Evolutionary conservation across 2,888 invertebrate species (phyloP).

Genomic region (Drosophila macrospina): DNA sequence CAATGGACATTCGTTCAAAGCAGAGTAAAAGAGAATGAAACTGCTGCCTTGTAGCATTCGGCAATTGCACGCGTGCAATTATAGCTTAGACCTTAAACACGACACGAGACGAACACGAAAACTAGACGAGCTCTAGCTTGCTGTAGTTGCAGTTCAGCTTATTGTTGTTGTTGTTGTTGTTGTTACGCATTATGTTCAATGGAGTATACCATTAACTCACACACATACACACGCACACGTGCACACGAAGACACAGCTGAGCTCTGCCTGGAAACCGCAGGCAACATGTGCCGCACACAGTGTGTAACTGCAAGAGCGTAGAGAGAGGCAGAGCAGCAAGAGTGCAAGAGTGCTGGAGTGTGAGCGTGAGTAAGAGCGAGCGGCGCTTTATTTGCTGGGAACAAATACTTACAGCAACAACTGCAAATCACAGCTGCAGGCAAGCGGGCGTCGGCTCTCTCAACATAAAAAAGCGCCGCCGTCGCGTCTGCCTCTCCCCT

Average conservation of each 20-base stretch:
- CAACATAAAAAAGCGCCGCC: conserved; percentile 60
- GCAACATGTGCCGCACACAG: conserved; percentile 55
- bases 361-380: conserved; percentile 17
- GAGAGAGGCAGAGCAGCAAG: not conserved
- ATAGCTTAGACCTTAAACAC: conserved; percentile 5
- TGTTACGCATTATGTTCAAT: conserved; percentile 48
- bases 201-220: conserved; percentile 55
- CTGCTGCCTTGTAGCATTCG: conserved; percentile 45
- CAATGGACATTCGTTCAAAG: conserved; percentile 56
- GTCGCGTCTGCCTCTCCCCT: conserved; percentile 21
- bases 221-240: conserved; percentile 17
- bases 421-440: conserved; percentile 66
- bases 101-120: conserved; percentile 12
- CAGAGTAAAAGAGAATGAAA: conserved; percentile 8
- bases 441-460: conserved; percentile 49
- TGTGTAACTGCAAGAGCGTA: conserved; percentile 7
- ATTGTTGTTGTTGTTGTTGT: conserved; percentile 15
- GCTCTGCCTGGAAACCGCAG: conserved; percentile 52
- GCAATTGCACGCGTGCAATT: conserved; percentile 9
- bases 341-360: conserved; percentile 2
- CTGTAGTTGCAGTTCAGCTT: conserved; percentile 6
- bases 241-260: conserved; percentile 27
- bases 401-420: conserved; percentile 63
- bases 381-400: conserved; percentile 71
- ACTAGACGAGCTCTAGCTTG: not conserved